Base-by-base conservation (phyloP, 2,888 invertebrate genomes). In the Monoplex corrugatus region DNA sequence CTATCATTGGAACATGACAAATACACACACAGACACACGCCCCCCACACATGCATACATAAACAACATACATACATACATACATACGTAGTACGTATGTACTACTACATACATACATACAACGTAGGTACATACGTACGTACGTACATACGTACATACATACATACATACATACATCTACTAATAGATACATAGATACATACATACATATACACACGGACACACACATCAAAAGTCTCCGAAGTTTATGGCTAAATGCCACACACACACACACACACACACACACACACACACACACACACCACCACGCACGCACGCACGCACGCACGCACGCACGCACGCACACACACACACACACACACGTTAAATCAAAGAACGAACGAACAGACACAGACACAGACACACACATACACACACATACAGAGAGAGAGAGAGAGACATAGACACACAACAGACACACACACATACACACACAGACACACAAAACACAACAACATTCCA, bases 281-380 rank as follows among this genome's bases (percentile, higher is more conserved):
- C 35, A 78, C 2, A 35, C 0, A 35, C 35, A 38, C 38, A 38
- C 38, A 78, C 1, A 3, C 35, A 38, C 38, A 38, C 35, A 2
- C 8, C 16, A 16, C 8, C 3, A 3, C 3, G 19, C 75, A 75
- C 75, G 35, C 35, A 35, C 35, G 35, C 75, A 28, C 68, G n/a
- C 75, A 75, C 75, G n/a, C 75, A 75, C 35, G n/a, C 75, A 35
- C 75, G n/a, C 75, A 35, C 75, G n/a, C 75, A 75, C 75, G 35
- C 75, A 75, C 75, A 75, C 75, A 75, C 75, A 75, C 35, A 75
- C 32, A 3, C 35, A 75, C 75, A 35, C 75, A 35, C 35, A 68
- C 68, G 19, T 50, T 13, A 8, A 50, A 50, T 50, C 10, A 8
- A 50, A 8, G 19, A 8, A 50, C 50, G 19, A 8, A 50, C 50